Evolutionary conservation across 1,140 invertebrate genomes (phyloP).

Genomic region (Drosophila willistoni): DNA sequence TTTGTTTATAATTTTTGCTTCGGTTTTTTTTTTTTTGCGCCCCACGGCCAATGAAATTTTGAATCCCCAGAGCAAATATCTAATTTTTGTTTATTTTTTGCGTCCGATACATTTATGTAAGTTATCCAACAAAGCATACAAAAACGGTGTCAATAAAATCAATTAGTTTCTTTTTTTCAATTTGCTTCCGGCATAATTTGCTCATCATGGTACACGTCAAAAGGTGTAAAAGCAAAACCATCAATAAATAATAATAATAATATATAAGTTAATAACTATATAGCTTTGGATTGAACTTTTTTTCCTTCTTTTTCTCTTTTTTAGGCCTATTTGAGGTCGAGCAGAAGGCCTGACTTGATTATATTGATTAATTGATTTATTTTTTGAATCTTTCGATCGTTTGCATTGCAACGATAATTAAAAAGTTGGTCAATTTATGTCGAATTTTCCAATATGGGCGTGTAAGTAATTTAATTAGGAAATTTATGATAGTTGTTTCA

Average conservation of each 20-base stretch:
- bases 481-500: neutral
- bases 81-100: constrained; percentile 49
- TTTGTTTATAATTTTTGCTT: constrained; percentile 23
- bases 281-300: neutral
- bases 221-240: constrained; percentile 46
- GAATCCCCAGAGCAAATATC: constrained; percentile 16
- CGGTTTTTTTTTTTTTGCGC: constrained; percentile 20
- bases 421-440: neutral
- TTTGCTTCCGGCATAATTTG: constrained; percentile 75
- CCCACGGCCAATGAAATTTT: constrained; percentile 6
- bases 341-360: neutral
- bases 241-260: constrained; percentile 25
- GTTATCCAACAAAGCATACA: constrained; percentile 20
- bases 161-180: constrained; percentile 49
- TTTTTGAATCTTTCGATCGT: neutral
- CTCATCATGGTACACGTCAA: constrained; percentile 69
- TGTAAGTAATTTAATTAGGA: neutral
- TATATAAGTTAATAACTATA: constrained; percentile 32
- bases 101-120: constrained; percentile 59
- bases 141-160: constrained; percentile 77
- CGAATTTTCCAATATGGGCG: neutral
- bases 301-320: neutral
- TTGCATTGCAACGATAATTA: neutral
- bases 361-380: neutral
- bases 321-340: constrained; percentile 2